Conservation (phyloP, 2,797 vertebrate species). For the Enteromius treurensis region DNA sequence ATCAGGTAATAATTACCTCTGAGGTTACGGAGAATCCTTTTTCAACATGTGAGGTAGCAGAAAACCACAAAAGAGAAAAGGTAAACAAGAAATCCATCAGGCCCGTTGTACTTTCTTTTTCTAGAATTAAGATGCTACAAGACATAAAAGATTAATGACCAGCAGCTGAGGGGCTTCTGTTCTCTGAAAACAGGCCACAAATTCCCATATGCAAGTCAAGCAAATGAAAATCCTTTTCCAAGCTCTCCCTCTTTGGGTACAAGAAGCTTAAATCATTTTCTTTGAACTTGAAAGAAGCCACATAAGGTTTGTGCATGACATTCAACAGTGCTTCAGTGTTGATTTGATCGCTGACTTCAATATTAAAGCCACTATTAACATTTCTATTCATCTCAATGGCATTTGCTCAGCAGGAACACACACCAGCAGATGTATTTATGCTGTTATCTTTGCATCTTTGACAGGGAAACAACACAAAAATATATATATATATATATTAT, state of each 20-base stretch:
- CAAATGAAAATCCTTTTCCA: constrained; percentile 26
- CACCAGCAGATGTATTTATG: neutral
- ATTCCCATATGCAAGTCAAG: constrained; percentile 22
- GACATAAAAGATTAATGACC: constrained; percentile 42
- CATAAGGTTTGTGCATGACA: neutral
- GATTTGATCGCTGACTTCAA: constrained; percentile 3
- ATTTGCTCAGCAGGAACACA: constrained; percentile 9
- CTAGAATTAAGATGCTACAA: neutral
- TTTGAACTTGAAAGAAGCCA: constrained; percentile 13
- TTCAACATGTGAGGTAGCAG: constrained; percentile 8
- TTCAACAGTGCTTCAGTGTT: neutral
- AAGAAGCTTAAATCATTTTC: constrained; percentile 25
- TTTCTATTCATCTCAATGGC: constrained; percentile 13
- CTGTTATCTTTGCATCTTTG: neutral
- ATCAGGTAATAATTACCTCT: constrained; percentile 44
- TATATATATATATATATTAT: neutral
- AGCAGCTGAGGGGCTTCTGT: constrained; percentile 27
- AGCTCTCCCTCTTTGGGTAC: constrained; percentile 12
- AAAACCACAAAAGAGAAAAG: neutral
- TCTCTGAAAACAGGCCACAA: constrained; percentile 28
- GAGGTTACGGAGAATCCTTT: constrained; percentile 12
- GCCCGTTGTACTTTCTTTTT: constrained; percentile 28
- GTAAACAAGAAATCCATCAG: constrained; percentile 10
- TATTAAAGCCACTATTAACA: constrained; percentile 7
- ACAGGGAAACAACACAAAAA: neutral